A percentile compares a stretch with the other conserved stretches of the same genome.
Evolutionary conservation across 37 sponge, comb jelly and placozoan genomes (phyloP).

Genomic region (Petrosia ficiformis): DNA sequence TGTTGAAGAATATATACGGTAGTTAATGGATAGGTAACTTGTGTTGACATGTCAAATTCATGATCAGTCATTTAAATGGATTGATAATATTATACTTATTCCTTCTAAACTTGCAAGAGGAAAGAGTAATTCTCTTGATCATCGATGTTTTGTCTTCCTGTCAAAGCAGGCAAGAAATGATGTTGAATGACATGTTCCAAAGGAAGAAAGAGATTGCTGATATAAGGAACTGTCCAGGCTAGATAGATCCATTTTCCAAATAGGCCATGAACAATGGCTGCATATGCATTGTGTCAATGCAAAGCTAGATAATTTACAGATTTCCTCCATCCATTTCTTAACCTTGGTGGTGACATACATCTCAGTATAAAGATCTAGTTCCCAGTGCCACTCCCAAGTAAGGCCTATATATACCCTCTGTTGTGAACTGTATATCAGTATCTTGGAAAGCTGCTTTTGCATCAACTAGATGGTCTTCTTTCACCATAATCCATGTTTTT

Average conservation of each 20-base stretch:
- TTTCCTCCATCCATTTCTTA: conserved; percentile 10
- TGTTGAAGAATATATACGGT: background rate
- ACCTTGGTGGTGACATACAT: conserved; percentile 14
- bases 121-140: too few species aligned
- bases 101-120: too few species aligned
- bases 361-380: background rate
- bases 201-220: too few species aligned
- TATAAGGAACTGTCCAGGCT: too few species aligned
- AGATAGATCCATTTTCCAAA: too few species aligned
- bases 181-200: too few species aligned
- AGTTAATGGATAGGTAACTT: background rate
- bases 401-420: conserved; percentile 3
- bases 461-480: background rate
- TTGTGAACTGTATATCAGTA: conserved; percentile 9
- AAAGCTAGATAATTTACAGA: background rate
- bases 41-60: conserved; percentile 5
- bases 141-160: too few species aligned
- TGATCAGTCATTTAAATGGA: background rate
- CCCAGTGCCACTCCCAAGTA: conserved; percentile 14
- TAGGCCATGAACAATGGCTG: conserved; percentile 3
- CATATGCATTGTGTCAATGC: conserved; percentile 13
- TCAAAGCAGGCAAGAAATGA: too few species aligned
- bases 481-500: conserved; percentile 23
- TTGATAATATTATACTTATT: too few species aligned
- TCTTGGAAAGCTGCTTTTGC: conserved; percentile 3